Evolutionary conservation across 1,140 invertebrate species (phyloP).

Genomic region (Drosophila eugracilis): DNA sequence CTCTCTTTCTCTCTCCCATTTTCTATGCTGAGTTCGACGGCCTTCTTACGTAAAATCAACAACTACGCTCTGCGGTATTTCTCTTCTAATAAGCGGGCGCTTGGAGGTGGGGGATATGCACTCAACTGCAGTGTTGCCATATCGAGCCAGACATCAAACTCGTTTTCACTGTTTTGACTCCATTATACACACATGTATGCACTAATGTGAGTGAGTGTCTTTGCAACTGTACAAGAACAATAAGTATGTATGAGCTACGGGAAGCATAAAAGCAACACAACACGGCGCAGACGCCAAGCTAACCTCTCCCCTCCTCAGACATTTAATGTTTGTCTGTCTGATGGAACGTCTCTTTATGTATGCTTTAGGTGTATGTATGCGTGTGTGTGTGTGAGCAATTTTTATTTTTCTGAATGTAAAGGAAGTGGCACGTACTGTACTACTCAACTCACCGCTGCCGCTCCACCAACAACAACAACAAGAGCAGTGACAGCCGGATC

Average conservation of each 20-base stretch:
- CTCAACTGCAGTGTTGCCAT: slow-evolving; percentile 61
- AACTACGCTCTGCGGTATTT: slow-evolving; percentile 70
- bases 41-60: slow-evolving; percentile 80
- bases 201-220: slow-evolving; percentile 49
- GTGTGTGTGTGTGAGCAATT: slow-evolving; percentile 58
- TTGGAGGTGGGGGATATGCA: slow-evolving; percentile 13
- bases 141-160: slow-evolving; percentile 63
- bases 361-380: slow-evolving; percentile 22
- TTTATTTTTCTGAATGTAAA: slow-evolving; percentile 84
- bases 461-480: slow-evolving; percentile 57
- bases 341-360: slow-evolving; percentile 38
- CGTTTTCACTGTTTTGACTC: slow-evolving; percentile 65
- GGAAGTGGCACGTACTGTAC: slow-evolving; percentile 83
- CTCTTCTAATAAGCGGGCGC: slow-evolving; percentile 74
- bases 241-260: slow-evolving; percentile 43
- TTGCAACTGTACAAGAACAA: slow-evolving; percentile 82
- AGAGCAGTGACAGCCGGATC: slow-evolving; percentile 55
- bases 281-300: slow-evolving; percentile 74
- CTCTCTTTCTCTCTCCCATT: slow-evolving; percentile 13
- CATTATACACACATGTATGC: slow-evolving; percentile 22
- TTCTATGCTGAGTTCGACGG: slow-evolving; percentile 75
- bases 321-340: slow-evolving; percentile 53
- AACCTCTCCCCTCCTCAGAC: slow-evolving; percentile 22
- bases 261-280: slow-evolving; percentile 57
- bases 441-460: slow-evolving; percentile 60